Evolutionary conservation across 2,797 vertebrate species (phyloP).

Genomic region (Ambastaia sidthimunki): DNA sequence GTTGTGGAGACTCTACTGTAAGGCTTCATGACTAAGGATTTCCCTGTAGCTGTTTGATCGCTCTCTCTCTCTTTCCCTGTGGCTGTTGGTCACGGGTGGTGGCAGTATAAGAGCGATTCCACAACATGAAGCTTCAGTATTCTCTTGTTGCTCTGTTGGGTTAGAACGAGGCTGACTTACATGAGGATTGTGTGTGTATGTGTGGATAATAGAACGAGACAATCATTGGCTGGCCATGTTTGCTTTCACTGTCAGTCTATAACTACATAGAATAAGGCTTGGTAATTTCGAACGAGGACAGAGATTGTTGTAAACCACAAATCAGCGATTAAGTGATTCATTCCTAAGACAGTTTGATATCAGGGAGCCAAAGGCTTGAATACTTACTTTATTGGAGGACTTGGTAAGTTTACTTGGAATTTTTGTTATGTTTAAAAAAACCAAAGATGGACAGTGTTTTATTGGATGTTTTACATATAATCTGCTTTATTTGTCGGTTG

Average conservation of each 20-base stretch:
- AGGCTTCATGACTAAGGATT: constrained; percentile 77
- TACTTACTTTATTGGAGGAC: constrained; percentile 11
- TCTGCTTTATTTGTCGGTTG: not conserved
- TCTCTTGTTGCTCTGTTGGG: constrained; percentile 21
- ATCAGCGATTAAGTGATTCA: not conserved
- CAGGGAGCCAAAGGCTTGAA: constrained; percentile 15
- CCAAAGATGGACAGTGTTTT: not conserved
- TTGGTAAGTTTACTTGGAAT: not conserved
- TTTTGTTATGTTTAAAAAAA: constrained; percentile 10
- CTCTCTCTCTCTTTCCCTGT: constrained; percentile 42
- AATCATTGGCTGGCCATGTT: constrained; percentile 4
- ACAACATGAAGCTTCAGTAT: constrained; percentile 42
- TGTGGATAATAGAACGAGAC: not conserved
- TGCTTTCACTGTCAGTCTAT: not conserved
- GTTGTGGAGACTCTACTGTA: constrained; percentile 63
- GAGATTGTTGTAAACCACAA: not conserved
- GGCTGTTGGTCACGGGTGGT: constrained; percentile 53
- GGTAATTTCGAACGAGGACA: not conserved
- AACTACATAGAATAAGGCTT: not conserved
- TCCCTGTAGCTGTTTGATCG: constrained; percentile 63
- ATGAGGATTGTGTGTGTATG: not conserved
- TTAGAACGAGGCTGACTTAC: constrained; percentile 14
- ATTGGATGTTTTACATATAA: not conserved
- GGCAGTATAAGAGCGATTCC: constrained; percentile 39
- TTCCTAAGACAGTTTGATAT: constrained; percentile 1